Percentiles rank a stretch among this genome's conserved stretches.
Conservation (phyloP, 2,797 vertebrate species). For the Clamator glandarius region DNA sequence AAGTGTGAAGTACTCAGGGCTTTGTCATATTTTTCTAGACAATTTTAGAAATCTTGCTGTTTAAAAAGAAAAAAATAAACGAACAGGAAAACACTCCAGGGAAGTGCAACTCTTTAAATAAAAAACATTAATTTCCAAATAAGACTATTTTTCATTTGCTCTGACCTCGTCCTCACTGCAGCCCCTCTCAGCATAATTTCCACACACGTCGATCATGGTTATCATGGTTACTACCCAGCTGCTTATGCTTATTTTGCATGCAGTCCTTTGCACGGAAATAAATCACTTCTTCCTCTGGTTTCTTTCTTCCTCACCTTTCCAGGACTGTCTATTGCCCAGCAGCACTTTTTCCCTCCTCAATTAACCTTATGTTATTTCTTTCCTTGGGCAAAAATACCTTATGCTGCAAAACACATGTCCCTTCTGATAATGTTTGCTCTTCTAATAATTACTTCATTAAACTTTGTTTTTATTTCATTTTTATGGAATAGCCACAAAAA, state of each 20-base stretch:
- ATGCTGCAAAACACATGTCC: neutral
- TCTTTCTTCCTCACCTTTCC: neutral
- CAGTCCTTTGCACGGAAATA: neutral
- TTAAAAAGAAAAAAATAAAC: neutral
- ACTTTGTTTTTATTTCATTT: neutral
- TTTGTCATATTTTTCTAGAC: neutral
- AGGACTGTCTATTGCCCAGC: neutral
- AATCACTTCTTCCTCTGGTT: neutral
- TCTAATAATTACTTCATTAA: conserved; percentile 40
- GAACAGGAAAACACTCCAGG: neutral
- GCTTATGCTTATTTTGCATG: neutral
- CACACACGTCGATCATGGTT: accelerated
- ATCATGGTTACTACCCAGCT: neutral
- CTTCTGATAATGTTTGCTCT: conserved; percentile 4
- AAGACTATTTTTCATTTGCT: neutral
- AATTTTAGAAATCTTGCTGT: neutral
- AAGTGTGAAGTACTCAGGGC: neutral
- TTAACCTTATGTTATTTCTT: conserved; percentile 52
- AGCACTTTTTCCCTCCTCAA: conserved; percentile 27
- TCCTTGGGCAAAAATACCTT: conserved; percentile 31
- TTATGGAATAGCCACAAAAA: neutral
- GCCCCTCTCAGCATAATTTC: neutral
- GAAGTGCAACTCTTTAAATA: neutral
- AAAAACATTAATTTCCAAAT: accelerated
- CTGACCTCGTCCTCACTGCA: neutral